These are phyloP conservation scores for Myopa tessellatipennis DNA, from an alignment of 2,888 invertebrate species.

Conservation along the genomic window DNA sequence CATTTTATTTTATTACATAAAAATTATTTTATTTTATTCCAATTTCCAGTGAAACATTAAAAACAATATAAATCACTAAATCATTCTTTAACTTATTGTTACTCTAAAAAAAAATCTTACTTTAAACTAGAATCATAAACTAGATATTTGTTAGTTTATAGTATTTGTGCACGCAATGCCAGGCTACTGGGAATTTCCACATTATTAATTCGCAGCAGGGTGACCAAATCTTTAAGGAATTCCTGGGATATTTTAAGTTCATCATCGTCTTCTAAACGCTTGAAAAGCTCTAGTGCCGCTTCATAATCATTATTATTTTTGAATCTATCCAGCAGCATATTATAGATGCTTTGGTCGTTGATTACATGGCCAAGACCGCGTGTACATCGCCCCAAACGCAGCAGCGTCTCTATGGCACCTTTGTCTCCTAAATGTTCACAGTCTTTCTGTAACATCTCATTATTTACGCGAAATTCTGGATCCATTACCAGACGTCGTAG, in stretches of 20 bases:
- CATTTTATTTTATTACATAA: no score
- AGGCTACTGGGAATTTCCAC: slow-evolving; percentile 64
- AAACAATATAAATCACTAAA: background rate
- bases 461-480: slow-evolving; percentile 70
- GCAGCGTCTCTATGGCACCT: slow-evolving; percentile 58
- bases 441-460: slow-evolving; percentile 70
- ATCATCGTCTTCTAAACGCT: slow-evolving; percentile 61
- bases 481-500: slow-evolving; percentile 69
- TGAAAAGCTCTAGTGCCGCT: slow-evolving; percentile 61
- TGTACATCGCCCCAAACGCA: slow-evolving; percentile 62
- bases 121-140: background rate
- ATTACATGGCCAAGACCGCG: slow-evolving; percentile 61
- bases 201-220: slow-evolving; percentile 63
- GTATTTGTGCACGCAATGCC: slow-evolving; percentile 59
- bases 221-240: slow-evolving; percentile 60
- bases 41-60: no score
- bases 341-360: slow-evolving; percentile 64
- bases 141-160: slow-evolving; percentile 35
- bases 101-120: slow-evolving; percentile 3
- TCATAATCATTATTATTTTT: slow-evolving; percentile 58
- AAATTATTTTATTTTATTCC: no score
- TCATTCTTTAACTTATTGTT: background rate
- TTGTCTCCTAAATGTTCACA: slow-evolving; percentile 68
- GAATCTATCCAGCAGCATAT: slow-evolving; percentile 62
- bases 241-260: slow-evolving; percentile 61